phyloP scores from a whole-genome alignment of 2,113 vertebrate genomes.

The Stegastes partitus region DNA sequence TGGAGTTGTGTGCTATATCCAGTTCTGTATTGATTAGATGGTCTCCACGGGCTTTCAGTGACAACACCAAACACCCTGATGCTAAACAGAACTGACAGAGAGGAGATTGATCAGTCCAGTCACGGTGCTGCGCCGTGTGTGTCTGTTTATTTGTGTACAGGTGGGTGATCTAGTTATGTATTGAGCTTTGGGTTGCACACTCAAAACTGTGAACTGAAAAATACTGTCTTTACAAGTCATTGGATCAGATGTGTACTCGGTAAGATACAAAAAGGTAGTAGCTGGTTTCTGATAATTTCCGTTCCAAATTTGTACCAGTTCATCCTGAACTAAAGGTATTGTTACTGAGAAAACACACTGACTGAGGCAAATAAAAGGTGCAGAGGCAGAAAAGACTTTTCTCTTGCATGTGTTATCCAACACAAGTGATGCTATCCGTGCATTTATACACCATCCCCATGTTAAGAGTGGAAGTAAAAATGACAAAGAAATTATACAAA shows the following conservation, averaged over 20 bases:
- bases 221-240: background rate
- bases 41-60: conserved; percentile 42
- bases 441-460: no score
- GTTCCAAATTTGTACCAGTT: background rate
- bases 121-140: background rate
- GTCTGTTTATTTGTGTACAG: conserved; percentile 5
- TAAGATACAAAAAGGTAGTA: background rate
- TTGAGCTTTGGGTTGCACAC: background rate
- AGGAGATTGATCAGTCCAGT: conserved; percentile 38
- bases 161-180: background rate
- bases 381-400: no score
- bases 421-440: no score
- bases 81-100: conserved; percentile 54
- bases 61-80: conserved; percentile 47
- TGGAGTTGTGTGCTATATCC: conserved; percentile 44
- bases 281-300: background rate
- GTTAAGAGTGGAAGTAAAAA: no score
- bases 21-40: conserved; percentile 59
- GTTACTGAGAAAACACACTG: background rate
- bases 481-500: no score
- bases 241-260: background rate
- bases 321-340: background rate
- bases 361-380: no score
- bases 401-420: no score
- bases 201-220: background rate